These are phyloP conservation scores for Sarcoramphus papa DNA, from an alignment of 2,797 vertebrate species.

Conservation along the genomic window DNA sequence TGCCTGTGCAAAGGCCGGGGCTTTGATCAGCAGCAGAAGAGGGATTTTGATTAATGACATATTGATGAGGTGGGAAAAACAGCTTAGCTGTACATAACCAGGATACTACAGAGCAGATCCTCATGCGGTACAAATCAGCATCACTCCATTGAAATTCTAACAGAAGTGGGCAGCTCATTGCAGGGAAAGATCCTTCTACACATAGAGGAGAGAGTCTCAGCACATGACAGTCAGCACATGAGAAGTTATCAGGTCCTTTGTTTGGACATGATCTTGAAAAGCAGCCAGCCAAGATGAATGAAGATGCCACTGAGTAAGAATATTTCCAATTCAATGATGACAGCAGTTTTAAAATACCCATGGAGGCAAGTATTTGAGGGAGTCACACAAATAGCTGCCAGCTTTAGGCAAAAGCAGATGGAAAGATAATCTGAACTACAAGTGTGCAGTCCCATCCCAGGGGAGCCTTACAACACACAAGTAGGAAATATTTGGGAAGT, in stretches of 20 bases:
- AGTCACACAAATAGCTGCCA: neutral
- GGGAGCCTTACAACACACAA: neutral
- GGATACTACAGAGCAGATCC: neutral
- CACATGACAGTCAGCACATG: fast-evolving
- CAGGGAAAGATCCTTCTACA: neutral
- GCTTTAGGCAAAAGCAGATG: neutral
- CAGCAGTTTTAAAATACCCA: neutral
- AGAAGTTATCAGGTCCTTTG: neutral
- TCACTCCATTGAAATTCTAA: neutral
- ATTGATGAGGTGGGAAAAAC: neutral
- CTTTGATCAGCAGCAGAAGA: neutral
- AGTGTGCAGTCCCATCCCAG: neutral
- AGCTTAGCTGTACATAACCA: neutral
- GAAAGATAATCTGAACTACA: neutral
- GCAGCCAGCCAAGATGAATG: neutral
- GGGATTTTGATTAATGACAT: neutral
- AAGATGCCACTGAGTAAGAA: neutral
- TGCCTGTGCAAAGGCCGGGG: neutral
- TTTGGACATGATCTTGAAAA: neutral
- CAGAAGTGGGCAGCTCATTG: fast-evolving
- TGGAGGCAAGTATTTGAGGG: neutral
- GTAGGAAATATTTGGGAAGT: neutral
- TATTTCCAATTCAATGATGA: neutral
- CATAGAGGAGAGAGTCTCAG: fast-evolving
- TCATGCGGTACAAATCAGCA: fast-evolving